phyloP scores from a whole-genome alignment of 2,888 invertebrate genomes.

The Nephrotoma appendiculata region DNA sequence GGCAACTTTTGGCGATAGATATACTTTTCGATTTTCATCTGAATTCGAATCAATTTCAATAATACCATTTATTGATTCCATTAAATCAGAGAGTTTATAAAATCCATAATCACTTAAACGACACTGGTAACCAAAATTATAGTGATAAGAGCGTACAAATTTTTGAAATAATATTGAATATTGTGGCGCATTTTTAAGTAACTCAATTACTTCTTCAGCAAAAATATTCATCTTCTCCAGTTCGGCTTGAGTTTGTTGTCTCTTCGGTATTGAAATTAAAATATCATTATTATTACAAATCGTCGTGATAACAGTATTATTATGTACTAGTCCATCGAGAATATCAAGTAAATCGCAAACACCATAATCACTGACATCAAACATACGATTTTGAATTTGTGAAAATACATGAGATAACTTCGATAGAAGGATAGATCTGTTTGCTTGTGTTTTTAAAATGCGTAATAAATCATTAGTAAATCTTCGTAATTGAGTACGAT shows the following conservation, averaged over 20 bases:
- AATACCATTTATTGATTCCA: slow-evolving; percentile 77
- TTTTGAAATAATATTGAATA: slow-evolving; percentile 80
- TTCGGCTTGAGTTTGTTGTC: slow-evolving; percentile 74
- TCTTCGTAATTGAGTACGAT: slow-evolving; percentile 73
- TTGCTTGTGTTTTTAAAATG: slow-evolving; percentile 66
- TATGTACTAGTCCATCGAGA: slow-evolving; percentile 48
- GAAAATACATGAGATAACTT: slow-evolving; percentile 59
- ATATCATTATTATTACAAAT: slow-evolving; percentile 37
- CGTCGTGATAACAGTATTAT: slow-evolving; percentile 47
- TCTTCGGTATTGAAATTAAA: slow-evolving; percentile 62
- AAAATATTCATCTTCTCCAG: slow-evolving; percentile 70
- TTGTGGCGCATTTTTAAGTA: slow-evolving; percentile 74
- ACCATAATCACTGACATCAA: slow-evolving; percentile 73
- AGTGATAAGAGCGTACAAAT: slow-evolving; percentile 91
- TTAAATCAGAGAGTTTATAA: slow-evolving; percentile 77
- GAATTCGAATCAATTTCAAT: slow-evolving; percentile 30
- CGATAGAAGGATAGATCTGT: slow-evolving; percentile 52
- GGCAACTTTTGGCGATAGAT: slow-evolving; percentile 26
- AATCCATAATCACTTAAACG: slow-evolving; percentile 89
- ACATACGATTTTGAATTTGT: slow-evolving; percentile 35
- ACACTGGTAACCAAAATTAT: slow-evolving; percentile 86
- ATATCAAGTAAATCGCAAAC: slow-evolving; percentile 73
- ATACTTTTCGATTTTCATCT: slow-evolving; percentile 30
- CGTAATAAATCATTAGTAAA: slow-evolving; percentile 84
- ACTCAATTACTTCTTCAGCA: slow-evolving; percentile 65